These are phyloP conservation scores for Takifugu flavidus DNA, from an alignment of 2,113 vertebrate genomes.

Conservation along the genomic window DNA sequence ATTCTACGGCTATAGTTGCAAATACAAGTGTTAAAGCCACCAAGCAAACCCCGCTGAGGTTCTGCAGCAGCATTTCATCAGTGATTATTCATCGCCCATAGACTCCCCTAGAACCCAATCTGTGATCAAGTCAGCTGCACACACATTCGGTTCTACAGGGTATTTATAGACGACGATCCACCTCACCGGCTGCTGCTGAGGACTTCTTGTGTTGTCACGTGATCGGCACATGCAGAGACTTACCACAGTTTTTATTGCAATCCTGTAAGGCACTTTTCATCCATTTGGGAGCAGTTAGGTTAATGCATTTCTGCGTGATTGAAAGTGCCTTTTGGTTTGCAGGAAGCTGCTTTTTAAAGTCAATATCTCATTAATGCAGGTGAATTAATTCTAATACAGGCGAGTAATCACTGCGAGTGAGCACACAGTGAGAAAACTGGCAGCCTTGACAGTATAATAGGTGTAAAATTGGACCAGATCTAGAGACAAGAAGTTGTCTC, in stretches of 20 bases:
- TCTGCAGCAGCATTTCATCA: conserved; percentile 20
- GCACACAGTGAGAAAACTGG: not conserved
- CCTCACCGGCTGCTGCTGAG: conserved; percentile 37
- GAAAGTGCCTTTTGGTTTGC: too few species aligned
- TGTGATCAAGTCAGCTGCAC: conserved; percentile 68
- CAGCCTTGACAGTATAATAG: not conserved
- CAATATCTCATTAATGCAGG: conserved; percentile 37
- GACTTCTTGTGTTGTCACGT: conserved; percentile 31
- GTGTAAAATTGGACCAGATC: too few species aligned
- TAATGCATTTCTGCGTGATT: not conserved
- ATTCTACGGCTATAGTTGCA: too few species aligned
- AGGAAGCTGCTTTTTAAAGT: conserved; percentile 28
- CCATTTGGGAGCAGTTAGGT: not conserved
- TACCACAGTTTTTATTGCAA: not conserved
- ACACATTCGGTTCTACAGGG: conserved; percentile 78
- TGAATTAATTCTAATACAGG: conserved; percentile 39
- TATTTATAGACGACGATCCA: conserved; percentile 61
- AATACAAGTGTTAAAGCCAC: not conserved
- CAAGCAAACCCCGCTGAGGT: not conserved
- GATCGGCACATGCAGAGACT: conserved; percentile 16
- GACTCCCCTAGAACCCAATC: conserved; percentile 76
- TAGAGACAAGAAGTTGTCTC: too few species aligned
- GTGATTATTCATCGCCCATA: conserved; percentile 65
- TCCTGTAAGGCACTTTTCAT: not conserved
- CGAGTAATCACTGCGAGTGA: conserved; percentile 28